Conservation (phyloP, 2,797 vertebrate genomes). For the Echiichthys vipera region DNA sequence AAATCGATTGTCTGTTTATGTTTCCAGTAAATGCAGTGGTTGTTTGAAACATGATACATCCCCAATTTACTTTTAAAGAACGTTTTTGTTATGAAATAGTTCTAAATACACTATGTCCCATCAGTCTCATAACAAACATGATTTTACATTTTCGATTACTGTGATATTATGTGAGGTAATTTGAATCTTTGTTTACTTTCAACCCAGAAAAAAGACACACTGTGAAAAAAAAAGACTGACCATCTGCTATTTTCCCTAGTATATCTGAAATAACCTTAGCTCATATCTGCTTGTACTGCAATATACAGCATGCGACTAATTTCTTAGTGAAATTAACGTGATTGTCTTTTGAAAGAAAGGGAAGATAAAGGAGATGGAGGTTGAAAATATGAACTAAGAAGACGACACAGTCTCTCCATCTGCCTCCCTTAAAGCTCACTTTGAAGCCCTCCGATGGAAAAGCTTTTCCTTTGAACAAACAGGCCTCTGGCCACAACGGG, state of each 20-base stretch:
- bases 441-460: constrained; percentile 63
- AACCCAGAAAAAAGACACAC: background rate
- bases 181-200: background rate
- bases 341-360: constrained; percentile 25
- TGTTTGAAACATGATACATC: constrained; percentile 39
- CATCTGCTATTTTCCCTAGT: background rate
- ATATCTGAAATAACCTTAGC: background rate
- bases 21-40: constrained; percentile 11
- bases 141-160: background rate
- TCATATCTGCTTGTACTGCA: background rate
- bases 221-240: background rate
- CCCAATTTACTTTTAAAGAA: constrained; percentile 20
- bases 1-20: constrained; percentile 61
- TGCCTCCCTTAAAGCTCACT: constrained; percentile 58
- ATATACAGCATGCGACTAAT: constrained; percentile 1
- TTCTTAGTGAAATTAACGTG: constrained; percentile 29
- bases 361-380: constrained; percentile 47
- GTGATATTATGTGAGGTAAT: background rate
- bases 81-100: background rate
- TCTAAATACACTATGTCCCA: too few species aligned
- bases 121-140: too few species aligned
- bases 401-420: constrained; percentile 63
- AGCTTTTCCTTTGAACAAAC: constrained; percentile 66
- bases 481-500: constrained; percentile 57
- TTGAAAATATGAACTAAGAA: constrained; percentile 51